phyloP scores from a whole-genome alignment of 2,113 vertebrate genomes.

The Planiliza haematocheilus region DNA sequence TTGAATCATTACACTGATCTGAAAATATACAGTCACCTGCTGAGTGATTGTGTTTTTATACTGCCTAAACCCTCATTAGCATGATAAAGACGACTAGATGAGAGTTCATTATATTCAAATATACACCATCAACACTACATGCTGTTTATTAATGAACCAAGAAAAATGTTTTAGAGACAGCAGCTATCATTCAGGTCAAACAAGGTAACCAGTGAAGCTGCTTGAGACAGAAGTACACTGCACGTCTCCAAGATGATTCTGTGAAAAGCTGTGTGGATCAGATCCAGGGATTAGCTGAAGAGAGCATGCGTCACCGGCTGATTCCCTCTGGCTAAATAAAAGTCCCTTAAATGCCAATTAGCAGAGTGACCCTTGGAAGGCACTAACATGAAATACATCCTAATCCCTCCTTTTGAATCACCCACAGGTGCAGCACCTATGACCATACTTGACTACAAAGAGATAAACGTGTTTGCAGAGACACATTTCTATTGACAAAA shows the following conservation, averaged over 20 bases:
- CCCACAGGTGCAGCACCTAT: neutral
- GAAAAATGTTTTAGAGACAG: too few species aligned
- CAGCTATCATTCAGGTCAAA: too few species aligned
- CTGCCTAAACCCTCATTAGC: neutral
- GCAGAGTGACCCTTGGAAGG: conserved; percentile 9
- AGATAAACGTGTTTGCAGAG: conserved; percentile 27
- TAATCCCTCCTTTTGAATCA: neutral
- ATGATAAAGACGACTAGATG: neutral
- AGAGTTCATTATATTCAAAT: too few species aligned
- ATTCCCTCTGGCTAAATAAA: conserved; percentile 13
- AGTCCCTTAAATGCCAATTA: conserved; percentile 19
- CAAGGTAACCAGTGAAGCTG: neutral
- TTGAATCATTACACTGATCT: neutral
- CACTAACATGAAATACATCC: neutral
- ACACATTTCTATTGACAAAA: conserved; percentile 31
- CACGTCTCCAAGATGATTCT: neutral
- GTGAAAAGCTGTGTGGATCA: conserved; percentile 4
- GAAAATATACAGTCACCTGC: neutral
- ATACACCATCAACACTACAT: too few species aligned
- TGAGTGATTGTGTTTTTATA: neutral
- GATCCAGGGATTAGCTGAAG: neutral
- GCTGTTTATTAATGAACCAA: too few species aligned
- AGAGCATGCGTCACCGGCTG: neutral
- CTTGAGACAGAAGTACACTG: neutral
- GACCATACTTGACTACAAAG: neutral